phyloP scores from a whole-genome alignment of 2,797 vertebrate species.

The Ctenopoma multispine region DNA sequence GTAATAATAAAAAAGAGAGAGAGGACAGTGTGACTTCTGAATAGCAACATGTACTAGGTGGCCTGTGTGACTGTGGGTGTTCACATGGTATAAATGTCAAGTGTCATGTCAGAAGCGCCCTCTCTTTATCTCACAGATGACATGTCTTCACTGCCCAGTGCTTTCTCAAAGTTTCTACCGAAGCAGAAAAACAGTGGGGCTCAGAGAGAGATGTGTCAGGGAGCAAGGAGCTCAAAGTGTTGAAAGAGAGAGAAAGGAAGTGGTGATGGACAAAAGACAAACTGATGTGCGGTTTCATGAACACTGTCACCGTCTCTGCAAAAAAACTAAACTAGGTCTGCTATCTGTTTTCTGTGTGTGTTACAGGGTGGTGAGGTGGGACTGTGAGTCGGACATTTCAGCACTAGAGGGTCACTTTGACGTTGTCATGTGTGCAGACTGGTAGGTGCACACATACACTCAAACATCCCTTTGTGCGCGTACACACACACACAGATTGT shows the following conservation, averaged over 20 bases:
- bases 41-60: constrained; percentile 7
- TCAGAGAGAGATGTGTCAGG: constrained; percentile 72
- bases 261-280: constrained; percentile 25
- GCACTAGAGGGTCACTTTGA: constrained; percentile 97
- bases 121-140: constrained; percentile 63
- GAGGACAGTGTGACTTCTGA: constrained; percentile 15
- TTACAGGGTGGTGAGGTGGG: constrained; percentile 96
- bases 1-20: not conserved
- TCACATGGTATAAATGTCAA: constrained; percentile 79
- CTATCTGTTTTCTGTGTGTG: constrained; percentile 52
- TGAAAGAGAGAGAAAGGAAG: constrained; percentile 26
- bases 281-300: constrained; percentile 22
- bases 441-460: constrained; percentile 86
- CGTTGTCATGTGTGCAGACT: constrained; percentile 98
- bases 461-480: not conserved
- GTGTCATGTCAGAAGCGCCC: constrained; percentile 75
- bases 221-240: constrained; percentile 35
- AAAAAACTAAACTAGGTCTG: constrained; percentile 19
- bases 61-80: constrained; percentile 14
- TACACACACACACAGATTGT: constrained; percentile 30
- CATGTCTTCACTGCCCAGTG: constrained; percentile 56
- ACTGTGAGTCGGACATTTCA: constrained; percentile 95
- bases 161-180: constrained; percentile 58
- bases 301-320: not conserved
- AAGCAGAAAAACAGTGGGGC: constrained; percentile 70